Evolutionary conservation across 2,888 invertebrate species (phyloP).

Genomic region (Hirtodrosophila confusa): DNA sequence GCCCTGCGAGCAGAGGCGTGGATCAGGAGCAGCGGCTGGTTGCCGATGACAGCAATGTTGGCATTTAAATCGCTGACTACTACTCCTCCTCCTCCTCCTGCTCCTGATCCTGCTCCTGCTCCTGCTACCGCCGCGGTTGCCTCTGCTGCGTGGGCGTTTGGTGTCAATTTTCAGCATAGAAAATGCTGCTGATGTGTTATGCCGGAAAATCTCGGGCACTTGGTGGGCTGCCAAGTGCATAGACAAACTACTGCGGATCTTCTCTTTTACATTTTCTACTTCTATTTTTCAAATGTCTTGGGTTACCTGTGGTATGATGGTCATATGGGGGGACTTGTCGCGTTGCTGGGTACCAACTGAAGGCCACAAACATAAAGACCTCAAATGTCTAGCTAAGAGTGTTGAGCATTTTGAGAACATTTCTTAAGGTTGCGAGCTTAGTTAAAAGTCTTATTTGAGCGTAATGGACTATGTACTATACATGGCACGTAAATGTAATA

Average conservation of each 20-base stretch:
- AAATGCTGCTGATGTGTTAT: slow-evolving; percentile 37
- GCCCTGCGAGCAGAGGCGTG: slow-evolving; percentile 8
- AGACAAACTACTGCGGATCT: slow-evolving; percentile 15
- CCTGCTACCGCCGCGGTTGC: slow-evolving; percentile 7
- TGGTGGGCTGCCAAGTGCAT: slow-evolving; percentile 34
- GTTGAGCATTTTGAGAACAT: slow-evolving; percentile 4
- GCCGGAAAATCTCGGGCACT: slow-evolving; percentile 56
- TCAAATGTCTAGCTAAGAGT: slow-evolving; percentile 12
- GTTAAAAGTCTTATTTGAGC: background rate
- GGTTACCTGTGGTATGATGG: slow-evolving; percentile 28
- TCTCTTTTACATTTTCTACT: background rate
- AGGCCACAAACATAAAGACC: slow-evolving; percentile 6
- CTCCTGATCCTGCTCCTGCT: slow-evolving; percentile 6
- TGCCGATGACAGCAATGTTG: slow-evolving; percentile 43
- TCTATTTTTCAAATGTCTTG: background rate
- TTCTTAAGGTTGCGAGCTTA: slow-evolving; percentile 13
- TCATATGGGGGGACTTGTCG: slow-evolving; percentile 26
- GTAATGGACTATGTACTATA: too few species aligned
- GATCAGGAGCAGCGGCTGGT: background rate
- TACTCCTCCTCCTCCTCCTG: background rate
- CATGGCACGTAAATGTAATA: too few species aligned
- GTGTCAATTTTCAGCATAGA: slow-evolving; percentile 64
- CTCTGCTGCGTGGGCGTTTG: slow-evolving; percentile 51
- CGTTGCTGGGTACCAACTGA: slow-evolving; percentile 18
- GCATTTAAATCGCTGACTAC: slow-evolving; percentile 45